These are phyloP conservation scores for Nemoura dubitans DNA, from an alignment of 2,888 invertebrate genomes.

Conservation along the genomic window DNA sequence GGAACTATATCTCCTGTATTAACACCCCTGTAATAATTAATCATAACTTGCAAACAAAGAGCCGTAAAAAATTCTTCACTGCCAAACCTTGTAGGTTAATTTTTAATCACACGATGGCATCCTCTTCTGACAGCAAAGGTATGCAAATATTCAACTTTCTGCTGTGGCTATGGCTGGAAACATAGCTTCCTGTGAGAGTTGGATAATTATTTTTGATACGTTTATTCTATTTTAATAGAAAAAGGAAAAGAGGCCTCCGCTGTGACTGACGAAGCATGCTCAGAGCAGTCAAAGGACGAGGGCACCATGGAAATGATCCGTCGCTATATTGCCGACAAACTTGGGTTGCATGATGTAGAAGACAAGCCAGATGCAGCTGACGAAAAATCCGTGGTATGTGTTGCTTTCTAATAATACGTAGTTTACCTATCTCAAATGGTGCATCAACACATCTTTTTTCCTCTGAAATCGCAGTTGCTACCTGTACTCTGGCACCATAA, in stretches of 20 bases:
- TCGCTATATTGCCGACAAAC: constrained; percentile 71
- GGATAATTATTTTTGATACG: background rate
- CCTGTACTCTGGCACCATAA: too few species aligned
- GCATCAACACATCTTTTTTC: too few species aligned
- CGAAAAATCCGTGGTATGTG: constrained; percentile 40
- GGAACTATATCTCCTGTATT: constrained; percentile 20
- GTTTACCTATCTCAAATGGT: too few species aligned
- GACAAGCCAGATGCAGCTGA: constrained; percentile 50
- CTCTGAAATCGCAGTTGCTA: too few species aligned
- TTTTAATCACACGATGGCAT: constrained; percentile 27
- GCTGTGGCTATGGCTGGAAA: background rate
- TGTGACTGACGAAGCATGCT: background rate
- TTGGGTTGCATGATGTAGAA: constrained; percentile 66
- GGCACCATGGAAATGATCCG: constrained; percentile 71
- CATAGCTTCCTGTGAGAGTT: background rate
- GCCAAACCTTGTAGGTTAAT: background rate
- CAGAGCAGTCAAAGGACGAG: constrained; percentile 56
- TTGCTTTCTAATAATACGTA: background rate
- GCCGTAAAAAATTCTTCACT: background rate
- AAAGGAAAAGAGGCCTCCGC: background rate
- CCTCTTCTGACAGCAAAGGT: constrained; percentile 39
- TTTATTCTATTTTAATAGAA: background rate
- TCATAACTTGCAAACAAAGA: background rate
- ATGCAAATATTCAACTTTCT: background rate
- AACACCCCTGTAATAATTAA: background rate